These are phyloP conservation scores for Dendrocopos noguchii DNA, from an alignment of 2,113 vertebrate genomes.

Conservation along the genomic window DNA sequence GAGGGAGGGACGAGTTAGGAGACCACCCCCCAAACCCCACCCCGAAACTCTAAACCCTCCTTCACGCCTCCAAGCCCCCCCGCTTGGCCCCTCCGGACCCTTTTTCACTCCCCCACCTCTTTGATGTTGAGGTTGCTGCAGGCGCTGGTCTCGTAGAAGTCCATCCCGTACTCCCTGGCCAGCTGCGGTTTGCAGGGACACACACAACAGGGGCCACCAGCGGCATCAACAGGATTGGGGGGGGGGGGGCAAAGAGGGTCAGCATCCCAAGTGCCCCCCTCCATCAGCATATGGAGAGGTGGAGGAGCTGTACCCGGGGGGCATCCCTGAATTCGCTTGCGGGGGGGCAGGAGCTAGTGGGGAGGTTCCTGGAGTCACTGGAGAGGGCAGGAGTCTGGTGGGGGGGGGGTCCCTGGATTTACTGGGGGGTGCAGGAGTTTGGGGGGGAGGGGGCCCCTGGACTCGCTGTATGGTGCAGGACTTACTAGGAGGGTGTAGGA, in stretches of 20 bases:
- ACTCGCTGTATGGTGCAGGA: background rate
- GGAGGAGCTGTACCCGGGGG: background rate
- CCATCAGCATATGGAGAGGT: background rate
- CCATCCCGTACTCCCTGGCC: slow-evolving; percentile 95
- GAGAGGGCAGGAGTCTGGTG: no score
- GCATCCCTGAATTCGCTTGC: no score
- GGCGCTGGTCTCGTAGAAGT: slow-evolving; percentile 99
- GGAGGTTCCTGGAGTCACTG: no score
- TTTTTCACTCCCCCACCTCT: slow-evolving; percentile 80
- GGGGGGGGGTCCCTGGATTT: no score
- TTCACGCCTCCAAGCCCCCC: background rate
- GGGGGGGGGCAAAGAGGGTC: background rate
- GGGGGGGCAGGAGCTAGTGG: no score
- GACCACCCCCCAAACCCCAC: no score
- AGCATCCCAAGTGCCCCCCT: background rate
- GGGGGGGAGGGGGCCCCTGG: background rate
- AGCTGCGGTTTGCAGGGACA: slow-evolving; percentile 77
- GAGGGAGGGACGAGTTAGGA: background rate
- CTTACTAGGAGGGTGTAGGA: no score
- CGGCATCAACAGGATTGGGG: background rate
- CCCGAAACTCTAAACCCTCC: background rate
- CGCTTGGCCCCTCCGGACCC: no score
- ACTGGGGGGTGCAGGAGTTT: background rate
- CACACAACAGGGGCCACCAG: background rate
- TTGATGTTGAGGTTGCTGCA: slow-evolving; percentile 96